phyloP scores from a whole-genome alignment of 2,113 vertebrate genomes.

The Clupea harengus region DNA sequence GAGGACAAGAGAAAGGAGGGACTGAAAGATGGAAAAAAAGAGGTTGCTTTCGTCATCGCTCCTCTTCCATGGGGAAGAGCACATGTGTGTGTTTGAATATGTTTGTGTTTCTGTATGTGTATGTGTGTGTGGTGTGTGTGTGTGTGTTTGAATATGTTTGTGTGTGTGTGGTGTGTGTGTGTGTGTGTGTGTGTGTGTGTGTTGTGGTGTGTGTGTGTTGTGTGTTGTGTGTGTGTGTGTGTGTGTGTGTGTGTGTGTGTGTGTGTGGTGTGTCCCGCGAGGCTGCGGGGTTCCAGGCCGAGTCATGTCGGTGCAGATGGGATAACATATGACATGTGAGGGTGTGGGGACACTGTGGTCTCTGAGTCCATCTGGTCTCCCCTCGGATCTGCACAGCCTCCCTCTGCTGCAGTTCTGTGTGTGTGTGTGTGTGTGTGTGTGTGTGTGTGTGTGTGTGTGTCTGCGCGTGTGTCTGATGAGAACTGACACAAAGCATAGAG shows the following conservation, averaged over 20 bases:
- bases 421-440: constrained; percentile 40
- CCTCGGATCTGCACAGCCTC: constrained; percentile 73
- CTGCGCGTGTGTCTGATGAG: background rate
- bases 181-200: constrained; percentile 22
- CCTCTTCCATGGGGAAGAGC: constrained; percentile 31
- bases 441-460: constrained; percentile 26
- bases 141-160: constrained; percentile 20
- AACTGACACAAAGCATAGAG: too few species aligned
- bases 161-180: background rate
- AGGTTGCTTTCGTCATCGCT: constrained; percentile 22
- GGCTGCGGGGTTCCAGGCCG: constrained; percentile 71
- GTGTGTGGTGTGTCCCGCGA: constrained; percentile 49
- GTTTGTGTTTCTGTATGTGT: constrained; percentile 13
- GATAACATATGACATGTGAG: constrained; percentile 81
- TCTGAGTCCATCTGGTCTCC: constrained; percentile 77
- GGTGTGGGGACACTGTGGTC: constrained; percentile 57
- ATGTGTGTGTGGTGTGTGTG: constrained; percentile 9
- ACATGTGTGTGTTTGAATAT: constrained; percentile 29
- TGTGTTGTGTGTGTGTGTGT: constrained; percentile 32
- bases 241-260: constrained; percentile 38
- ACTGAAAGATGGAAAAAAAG: constrained; percentile 8
- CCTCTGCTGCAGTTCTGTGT: constrained; percentile 60
- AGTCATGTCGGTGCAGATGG: constrained; percentile 77
- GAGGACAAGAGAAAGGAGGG: background rate
- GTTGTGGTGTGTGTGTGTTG: constrained; percentile 36